Conservation (phyloP, 2,888 invertebrate species). For the Lepidocyrtinus sp. region DNA sequence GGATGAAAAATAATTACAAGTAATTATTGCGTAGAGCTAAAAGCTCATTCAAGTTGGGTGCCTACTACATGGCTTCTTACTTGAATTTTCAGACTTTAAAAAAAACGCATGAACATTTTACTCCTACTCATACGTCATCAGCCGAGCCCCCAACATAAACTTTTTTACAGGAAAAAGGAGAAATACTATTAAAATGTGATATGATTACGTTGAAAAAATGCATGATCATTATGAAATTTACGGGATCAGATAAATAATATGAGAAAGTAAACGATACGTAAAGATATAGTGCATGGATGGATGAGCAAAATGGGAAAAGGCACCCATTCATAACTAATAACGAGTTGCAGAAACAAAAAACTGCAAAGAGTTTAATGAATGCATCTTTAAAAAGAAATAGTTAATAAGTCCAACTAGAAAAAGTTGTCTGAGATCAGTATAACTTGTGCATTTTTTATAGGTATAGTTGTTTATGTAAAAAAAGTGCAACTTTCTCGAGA, state of each 20-base stretch:
- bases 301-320: slow-evolving; percentile 2
- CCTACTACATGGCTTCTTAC: too few species aligned
- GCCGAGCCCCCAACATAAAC: too few species aligned
- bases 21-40: too few species aligned
- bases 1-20: too few species aligned
- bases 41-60: too few species aligned
- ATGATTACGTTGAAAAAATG: neutral
- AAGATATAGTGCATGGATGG: neutral
- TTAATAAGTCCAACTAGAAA: neutral
- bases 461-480: too few species aligned
- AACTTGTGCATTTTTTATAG: neutral
- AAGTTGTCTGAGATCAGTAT: slow-evolving; percentile 32
- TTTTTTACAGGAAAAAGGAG: too few species aligned
- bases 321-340: slow-evolving; percentile 50
- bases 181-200: too few species aligned
- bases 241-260: neutral
- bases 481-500: too few species aligned
- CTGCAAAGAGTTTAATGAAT: neutral
- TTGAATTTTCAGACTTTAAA: too few species aligned
- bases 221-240: neutral
- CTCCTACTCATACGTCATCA: too few species aligned
- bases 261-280: neutral
- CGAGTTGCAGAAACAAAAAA: slow-evolving; percentile 17
- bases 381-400: neutral
- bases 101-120: too few species aligned